Percentiles rank a stretch among this genome's conserved stretches.
Conservation (phyloP, 2,797 vertebrate genomes). For the Anabas testudineus region DNA sequence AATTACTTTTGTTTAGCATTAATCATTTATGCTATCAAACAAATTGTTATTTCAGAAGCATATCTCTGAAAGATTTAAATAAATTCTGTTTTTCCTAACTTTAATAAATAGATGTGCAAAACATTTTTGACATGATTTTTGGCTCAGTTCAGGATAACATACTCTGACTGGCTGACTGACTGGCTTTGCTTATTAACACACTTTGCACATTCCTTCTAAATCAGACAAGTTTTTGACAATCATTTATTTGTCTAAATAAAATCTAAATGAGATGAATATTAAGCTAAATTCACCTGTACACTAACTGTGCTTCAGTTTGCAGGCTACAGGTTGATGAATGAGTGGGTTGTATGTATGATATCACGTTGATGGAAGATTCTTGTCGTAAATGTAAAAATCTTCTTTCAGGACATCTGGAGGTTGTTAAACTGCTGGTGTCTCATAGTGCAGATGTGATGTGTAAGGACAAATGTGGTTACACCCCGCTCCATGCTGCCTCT, state of each 20-base stretch:
- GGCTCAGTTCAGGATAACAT: no score
- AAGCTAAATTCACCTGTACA: neutral
- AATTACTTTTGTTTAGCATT: no score
- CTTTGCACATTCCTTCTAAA: no score
- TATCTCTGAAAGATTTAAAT: no score
- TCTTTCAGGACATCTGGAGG: conserved; percentile 90
- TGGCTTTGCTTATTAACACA: no score
- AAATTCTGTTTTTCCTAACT: no score
- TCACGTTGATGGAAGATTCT: neutral
- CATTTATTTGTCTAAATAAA: neutral
- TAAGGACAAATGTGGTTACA: conserved; percentile 94
- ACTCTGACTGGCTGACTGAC: no score
- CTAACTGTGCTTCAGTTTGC: conserved; percentile 2
- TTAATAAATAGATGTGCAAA: no score
- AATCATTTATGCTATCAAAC: no score
- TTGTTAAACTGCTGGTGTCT: conserved; percentile 92
- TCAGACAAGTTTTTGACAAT: no score
- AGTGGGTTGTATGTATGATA: neutral
- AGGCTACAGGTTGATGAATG: neutral
- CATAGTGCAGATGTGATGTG: conserved; percentile 89
- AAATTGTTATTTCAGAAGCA: no score
- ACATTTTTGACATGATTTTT: no score
- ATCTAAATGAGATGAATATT: neutral
- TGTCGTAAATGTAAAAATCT: conserved; percentile 26
- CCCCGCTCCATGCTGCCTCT: conserved; percentile 94